Conservation (phyloP, 2,888 invertebrate species). For the Chrysodeixis includens region DNA sequence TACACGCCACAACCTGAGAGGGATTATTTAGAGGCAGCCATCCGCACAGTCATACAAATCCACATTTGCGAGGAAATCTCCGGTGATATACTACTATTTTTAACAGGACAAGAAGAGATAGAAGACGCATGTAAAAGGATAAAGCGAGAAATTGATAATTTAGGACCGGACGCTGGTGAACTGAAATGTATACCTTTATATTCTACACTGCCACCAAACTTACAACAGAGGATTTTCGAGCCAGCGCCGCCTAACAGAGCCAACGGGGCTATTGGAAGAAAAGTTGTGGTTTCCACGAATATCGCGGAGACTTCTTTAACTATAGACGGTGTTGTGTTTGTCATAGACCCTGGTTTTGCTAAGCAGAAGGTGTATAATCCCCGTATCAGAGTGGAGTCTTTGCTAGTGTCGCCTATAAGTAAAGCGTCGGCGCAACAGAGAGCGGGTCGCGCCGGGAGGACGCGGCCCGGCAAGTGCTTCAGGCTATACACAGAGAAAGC, state of each 20-base stretch:
- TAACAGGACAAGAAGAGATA: conserved; percentile 96
- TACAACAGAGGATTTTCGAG: conserved; percentile 99
- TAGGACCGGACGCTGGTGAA: conserved; percentile 99
- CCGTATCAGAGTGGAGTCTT: conserved; percentile 96
- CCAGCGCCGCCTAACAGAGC: conserved; percentile 97
- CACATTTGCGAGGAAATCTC: conserved; percentile 98
- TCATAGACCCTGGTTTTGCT: conserved; percentile 99
- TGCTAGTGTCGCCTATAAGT: conserved; percentile 99
- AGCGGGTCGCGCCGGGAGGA: conserved; percentile 99
- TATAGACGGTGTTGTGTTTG: conserved; percentile 99
- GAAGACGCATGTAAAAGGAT: conserved; percentile 99
- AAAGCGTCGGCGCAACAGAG: conserved; percentile 99
- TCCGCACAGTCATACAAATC: conserved; percentile 97
- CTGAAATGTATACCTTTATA: conserved; percentile 99
- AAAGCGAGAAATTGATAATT: conserved; percentile 97
- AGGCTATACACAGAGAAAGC: conserved; percentile 98
- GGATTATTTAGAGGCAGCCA: conserved; percentile 99
- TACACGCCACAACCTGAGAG: conserved; percentile 99
- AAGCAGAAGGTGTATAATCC: conserved; percentile 99
- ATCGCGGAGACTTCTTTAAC: conserved; percentile 99
- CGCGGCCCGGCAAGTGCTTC: conserved; percentile 99
- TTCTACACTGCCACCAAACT: conserved; percentile 98
- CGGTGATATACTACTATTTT: conserved; percentile 97
- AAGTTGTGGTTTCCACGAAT: conserved; percentile 99
- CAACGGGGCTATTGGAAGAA: conserved; percentile 96